phyloP scores from a whole-genome alignment of 2,797 vertebrate species.

The Corythornis leucogaster region DNA sequence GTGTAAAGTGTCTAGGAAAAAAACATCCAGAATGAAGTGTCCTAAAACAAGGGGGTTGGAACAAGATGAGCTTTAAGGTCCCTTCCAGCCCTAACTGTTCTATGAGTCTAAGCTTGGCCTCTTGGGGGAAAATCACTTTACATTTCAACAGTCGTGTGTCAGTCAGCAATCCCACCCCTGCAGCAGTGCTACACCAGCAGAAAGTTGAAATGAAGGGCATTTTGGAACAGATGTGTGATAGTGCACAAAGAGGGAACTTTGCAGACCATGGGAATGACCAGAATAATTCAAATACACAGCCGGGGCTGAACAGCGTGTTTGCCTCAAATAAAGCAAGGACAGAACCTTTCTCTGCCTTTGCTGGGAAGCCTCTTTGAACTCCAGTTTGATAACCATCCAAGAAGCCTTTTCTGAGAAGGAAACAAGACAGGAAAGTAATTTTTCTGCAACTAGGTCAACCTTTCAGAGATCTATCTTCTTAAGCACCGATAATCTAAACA shows the following conservation, averaged over 20 bases:
- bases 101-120: not conserved
- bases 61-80: not conserved
- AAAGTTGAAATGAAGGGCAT: not conserved
- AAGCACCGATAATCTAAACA: not conserved
- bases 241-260: not conserved
- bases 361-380: not conserved
- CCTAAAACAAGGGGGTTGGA: not conserved
- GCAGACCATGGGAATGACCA: not conserved
- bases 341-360: not conserved
- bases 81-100: not conserved
- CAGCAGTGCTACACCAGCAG: not conserved
- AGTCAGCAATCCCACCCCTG: not conserved
- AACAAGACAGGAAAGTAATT: not conserved
- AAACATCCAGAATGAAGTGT: not conserved
- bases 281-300: not conserved
- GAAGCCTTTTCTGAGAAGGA: not conserved
- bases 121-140: not conserved
- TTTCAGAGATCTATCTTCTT: not conserved
- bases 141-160: not conserved
- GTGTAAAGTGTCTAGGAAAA: not conserved
- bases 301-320: not conserved
- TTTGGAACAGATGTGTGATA: fast-evolving
- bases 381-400: not conserved
- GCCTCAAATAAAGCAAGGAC: not conserved
- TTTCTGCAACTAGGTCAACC: not conserved